Percentiles rank a stretch among this genome's conserved stretches.
Conservation (phyloP, 2,797 vertebrate species). For the Myotis vivesi region DNA sequence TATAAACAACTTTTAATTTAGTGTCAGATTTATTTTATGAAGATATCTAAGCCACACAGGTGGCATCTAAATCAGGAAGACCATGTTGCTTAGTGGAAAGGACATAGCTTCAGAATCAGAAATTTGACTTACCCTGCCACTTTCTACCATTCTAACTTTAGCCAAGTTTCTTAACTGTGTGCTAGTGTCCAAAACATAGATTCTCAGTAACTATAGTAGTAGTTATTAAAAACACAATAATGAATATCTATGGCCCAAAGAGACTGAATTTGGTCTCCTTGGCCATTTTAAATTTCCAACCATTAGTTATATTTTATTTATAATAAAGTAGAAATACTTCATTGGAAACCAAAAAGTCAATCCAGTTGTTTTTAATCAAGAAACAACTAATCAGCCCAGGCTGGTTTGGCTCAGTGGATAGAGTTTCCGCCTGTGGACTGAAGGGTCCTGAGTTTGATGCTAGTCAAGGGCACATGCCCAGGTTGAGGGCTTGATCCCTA, state of each 20-base stretch:
- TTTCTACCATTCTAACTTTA: neutral
- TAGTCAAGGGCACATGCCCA: too few species aligned
- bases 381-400: neutral
- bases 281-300: constrained; percentile 10
- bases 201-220: neutral
- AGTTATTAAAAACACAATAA: neutral
- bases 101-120: neutral
- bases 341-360: constrained; percentile 1
- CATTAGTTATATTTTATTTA: neutral
- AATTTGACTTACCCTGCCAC: neutral
- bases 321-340: constrained; percentile 6
- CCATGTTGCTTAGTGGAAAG: neutral
- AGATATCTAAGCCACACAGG: neutral
- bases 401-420: too few species aligned
- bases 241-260: neutral
- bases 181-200: neutral
- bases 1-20: constrained; percentile 41
- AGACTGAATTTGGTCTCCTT: neutral
- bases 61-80: neutral
- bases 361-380: neutral
- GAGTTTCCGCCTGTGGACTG: too few species aligned
- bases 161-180: neutral
- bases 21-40: neutral
- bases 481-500: too few species aligned
- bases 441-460: too few species aligned